Evolutionary conservation across 2,797 vertebrate species (phyloP), one percentile per base, ranked within the genome.

Genomic region (Dicrostonyx torquatus): DNA sequence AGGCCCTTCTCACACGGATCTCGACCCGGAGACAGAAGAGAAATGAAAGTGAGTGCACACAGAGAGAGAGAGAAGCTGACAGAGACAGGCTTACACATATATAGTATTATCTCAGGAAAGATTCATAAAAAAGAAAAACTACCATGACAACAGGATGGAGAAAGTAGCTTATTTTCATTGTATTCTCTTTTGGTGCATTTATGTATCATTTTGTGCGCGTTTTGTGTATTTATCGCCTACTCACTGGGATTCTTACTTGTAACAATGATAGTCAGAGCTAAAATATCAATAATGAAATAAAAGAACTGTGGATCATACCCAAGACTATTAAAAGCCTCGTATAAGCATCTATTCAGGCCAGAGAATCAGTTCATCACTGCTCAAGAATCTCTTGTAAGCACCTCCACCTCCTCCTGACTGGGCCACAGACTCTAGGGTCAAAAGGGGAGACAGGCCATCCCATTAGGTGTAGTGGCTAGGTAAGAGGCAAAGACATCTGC

Each of bases 91-190:
- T 17, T 43, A 37, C 31, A 72, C 31, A 45, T 14, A 77, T 92
- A 34, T 26, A 79, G 64, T 10, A 89, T 66, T 80, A 18, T 55
- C 73, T 92, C 45, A 83, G n/a, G 53, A 78, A 29, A 72, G 43
- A 89, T 55, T 43, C 90, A 78, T 12, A 89, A 40, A 45, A 48
- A n/a, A 88, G 66, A 86, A 31, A 50, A n/a, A 22, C 60, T 66
- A 84, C 86, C 55, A 79, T 73, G 66, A 64, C 80, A 53, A 77
- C 26, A 76, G 13, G 22, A 18, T 68, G 62, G 45, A 40, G 37
- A 79, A 95, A 64, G 55, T 85, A 66, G 18, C 6, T 87, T 89
- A 66, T 89, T 89, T 90, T 73, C 34, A 93, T 13, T 86, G 26
- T 75, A 48, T 85, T 85, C 22, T 90, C 37, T 90, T 86, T 48